Conservation (phyloP, 1,140 invertebrate species). For the Zaprionus camerounensis region DNA sequence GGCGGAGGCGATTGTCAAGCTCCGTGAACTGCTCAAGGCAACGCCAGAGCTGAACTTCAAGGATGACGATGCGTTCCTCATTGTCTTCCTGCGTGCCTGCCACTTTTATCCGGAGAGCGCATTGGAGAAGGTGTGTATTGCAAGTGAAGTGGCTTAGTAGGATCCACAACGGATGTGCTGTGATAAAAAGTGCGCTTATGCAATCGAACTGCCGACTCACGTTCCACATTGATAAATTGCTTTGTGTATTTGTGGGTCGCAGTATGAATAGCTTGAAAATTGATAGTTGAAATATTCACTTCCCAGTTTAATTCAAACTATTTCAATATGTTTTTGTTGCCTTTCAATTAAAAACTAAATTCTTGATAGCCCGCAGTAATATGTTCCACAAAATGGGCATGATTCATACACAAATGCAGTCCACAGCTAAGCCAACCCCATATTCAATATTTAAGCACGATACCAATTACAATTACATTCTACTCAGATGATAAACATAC, state of each 20-base stretch:
- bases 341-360: not conserved
- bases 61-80: conserved; percentile 90
- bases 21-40: conserved; percentile 88
- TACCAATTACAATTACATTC: not conserved
- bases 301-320: not conserved
- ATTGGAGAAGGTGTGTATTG: conserved; percentile 87
- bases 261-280: not conserved
- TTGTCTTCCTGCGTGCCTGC: conserved; percentile 90
- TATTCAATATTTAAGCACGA: not conserved
- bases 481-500: not conserved
- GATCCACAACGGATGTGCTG: not conserved
- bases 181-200: not conserved
- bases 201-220: not conserved
- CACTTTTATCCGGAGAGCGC: conserved; percentile 93
- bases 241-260: not conserved
- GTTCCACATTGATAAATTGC: not conserved
- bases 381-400: not conserved
- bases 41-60: conserved; percentile 87
- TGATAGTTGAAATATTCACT: not conserved
- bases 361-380: not conserved
- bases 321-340: not conserved
- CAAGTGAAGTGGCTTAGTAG: not conserved
- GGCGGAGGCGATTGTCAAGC: conserved; percentile 86
- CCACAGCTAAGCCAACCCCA: not conserved
- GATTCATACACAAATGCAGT: not conserved